phyloP scores from a whole-genome alignment of 2,113 vertebrate species.

The Prunella himalayana region DNA sequence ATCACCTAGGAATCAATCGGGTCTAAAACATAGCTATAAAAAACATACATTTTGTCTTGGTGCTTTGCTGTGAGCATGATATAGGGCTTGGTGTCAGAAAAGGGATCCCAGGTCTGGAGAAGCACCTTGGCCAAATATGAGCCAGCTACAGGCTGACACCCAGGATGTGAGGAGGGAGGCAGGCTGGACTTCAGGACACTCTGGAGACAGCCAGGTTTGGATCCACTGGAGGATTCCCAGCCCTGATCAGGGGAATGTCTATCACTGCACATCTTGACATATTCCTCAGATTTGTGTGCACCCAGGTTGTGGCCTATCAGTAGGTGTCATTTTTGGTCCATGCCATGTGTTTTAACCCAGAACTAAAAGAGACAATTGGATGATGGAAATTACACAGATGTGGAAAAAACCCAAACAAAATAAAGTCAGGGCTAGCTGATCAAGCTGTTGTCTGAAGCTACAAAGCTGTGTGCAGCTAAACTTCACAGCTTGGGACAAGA shows the following conservation, averaged over 20 bases:
- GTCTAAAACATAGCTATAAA: background rate
- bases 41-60: background rate
- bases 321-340: background rate
- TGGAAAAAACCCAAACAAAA: background rate
- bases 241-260: background rate
- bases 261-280: fast-evolving
- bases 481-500: background rate
- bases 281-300: background rate
- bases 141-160: background rate
- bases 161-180: background rate
- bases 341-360: background rate
- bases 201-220: background rate
- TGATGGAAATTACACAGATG: background rate
- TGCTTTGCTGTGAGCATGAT: fast-evolving
- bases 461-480: background rate
- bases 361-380: background rate
- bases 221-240: fast-evolving
- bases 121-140: background rate
- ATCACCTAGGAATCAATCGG: background rate
- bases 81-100: background rate
- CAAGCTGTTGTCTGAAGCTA: background rate
- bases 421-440: background rate
- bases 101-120: background rate
- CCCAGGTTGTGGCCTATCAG: background rate
- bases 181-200: background rate